phyloP scores from a whole-genome alignment of 1,140 invertebrate species.

The Formica exsecta region DNA sequence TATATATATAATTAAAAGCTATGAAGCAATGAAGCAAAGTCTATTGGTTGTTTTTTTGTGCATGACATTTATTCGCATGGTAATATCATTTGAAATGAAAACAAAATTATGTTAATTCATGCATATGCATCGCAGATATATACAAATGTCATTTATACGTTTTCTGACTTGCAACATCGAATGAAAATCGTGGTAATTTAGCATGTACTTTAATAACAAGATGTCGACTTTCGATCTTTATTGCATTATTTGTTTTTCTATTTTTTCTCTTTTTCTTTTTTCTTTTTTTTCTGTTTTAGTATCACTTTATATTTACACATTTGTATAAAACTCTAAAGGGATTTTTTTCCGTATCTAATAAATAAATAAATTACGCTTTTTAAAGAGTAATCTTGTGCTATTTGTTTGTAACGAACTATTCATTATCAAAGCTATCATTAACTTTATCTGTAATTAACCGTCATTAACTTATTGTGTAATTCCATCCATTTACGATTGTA shows the following conservation, averaged over 20 bases:
- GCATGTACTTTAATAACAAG: slow-evolving; percentile 3
- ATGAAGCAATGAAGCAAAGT: background rate
- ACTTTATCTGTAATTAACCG: background rate
- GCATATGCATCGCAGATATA: background rate
- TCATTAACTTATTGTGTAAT: background rate
- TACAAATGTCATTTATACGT: background rate
- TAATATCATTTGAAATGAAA: background rate
- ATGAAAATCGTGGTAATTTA: background rate
- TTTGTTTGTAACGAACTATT: background rate
- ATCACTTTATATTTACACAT: too few relatives aligned
- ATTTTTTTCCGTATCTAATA: too few relatives aligned
- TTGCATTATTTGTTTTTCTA: background rate
- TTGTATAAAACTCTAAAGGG: too few relatives aligned
- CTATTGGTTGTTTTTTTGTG: background rate
- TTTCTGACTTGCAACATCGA: background rate
- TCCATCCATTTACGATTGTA: background rate
- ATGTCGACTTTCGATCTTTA: background rate
- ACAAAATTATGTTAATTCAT: background rate
- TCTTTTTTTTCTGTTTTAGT: too few relatives aligned
- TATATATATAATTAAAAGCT: background rate
- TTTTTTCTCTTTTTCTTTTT: too few relatives aligned
- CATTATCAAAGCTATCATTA: background rate
- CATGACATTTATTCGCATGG: background rate
- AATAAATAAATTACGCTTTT: background rate
- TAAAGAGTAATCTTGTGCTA: background rate